Conservation (phyloP, 1,140 invertebrate genomes). For the Drosophila parvula region DNA sequence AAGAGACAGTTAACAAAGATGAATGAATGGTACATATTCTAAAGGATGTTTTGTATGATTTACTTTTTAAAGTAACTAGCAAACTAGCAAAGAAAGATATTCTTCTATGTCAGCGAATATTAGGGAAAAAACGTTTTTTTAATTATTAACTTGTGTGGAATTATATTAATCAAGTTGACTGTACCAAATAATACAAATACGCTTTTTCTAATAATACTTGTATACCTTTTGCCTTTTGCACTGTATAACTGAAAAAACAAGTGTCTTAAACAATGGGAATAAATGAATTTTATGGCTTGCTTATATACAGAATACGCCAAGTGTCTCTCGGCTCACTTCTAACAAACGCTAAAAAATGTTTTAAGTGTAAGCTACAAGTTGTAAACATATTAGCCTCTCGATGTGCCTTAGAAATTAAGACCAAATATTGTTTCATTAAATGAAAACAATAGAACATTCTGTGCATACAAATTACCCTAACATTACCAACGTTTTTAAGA, state of each 20-base stretch:
- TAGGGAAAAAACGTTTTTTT: background rate
- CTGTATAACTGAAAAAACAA: conserved; percentile 1
- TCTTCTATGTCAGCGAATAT: background rate
- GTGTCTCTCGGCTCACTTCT: background rate
- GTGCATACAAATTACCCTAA: background rate
- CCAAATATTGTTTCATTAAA: background rate
- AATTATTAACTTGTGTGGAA: no score
- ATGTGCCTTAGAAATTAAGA: conserved; percentile 7
- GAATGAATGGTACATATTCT: conserved; percentile 15
- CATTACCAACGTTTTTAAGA: background rate
- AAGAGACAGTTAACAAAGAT: conserved; percentile 4
- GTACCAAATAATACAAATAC: background rate
- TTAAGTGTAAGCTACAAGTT: conserved; percentile 1
- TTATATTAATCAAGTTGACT: conserved; percentile 2
- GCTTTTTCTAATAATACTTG: background rate
- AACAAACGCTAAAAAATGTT: background rate
- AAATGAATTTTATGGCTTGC: background rate
- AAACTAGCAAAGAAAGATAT: conserved; percentile 1
- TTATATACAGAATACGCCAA: background rate
- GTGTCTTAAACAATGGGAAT: background rate
- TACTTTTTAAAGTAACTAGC: conserved; percentile 11
- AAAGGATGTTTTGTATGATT: conserved; percentile 6
- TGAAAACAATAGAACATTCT: background rate
- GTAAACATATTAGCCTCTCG: conserved; percentile 1
- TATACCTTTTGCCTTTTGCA: background rate